Conservation (phyloP, 23 tunicate species). For the Ciona savignyi region DNA sequence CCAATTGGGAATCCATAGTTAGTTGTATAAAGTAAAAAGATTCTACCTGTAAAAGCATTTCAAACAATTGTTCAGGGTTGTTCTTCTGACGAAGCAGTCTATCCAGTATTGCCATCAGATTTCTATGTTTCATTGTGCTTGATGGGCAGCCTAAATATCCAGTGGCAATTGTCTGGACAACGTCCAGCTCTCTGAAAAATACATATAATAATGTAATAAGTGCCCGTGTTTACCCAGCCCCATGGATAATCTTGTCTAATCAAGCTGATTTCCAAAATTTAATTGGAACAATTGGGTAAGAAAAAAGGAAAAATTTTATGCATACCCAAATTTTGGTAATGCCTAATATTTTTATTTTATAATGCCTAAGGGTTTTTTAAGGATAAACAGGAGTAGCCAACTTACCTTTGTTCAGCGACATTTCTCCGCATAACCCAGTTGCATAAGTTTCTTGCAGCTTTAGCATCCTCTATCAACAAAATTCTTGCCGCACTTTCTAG, state of each 20-base stretch:
- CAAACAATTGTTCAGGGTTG: background rate
- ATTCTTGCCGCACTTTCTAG: background rate
- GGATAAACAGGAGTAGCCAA: too few relatives aligned
- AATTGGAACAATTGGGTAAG: too few relatives aligned
- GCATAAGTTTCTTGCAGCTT: background rate
- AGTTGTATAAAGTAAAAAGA: too few relatives aligned
- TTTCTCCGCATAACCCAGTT: background rate
- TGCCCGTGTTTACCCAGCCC: too few relatives aligned
- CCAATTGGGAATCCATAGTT: too few relatives aligned
- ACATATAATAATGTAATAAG: too few relatives aligned
- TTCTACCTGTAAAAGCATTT: background rate
- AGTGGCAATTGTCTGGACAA: background rate
- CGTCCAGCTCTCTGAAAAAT: background rate
- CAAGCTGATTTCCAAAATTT: too few relatives aligned
- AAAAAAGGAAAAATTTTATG: too few relatives aligned
- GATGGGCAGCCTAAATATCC: background rate
- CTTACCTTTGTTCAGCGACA: background rate
- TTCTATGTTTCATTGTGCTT: background rate
- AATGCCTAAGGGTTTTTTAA: too few relatives aligned
- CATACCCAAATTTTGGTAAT: too few relatives aligned
- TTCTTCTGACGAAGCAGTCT: background rate
- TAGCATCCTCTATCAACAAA: background rate
- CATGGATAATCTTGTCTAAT: too few relatives aligned
- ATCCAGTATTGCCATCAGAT: background rate
- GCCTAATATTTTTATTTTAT: too few relatives aligned